These are phyloP conservation scores for Apocrypta bakeri DNA, from an alignment of 1,140 invertebrate species.

Conservation along the genomic window DNA sequence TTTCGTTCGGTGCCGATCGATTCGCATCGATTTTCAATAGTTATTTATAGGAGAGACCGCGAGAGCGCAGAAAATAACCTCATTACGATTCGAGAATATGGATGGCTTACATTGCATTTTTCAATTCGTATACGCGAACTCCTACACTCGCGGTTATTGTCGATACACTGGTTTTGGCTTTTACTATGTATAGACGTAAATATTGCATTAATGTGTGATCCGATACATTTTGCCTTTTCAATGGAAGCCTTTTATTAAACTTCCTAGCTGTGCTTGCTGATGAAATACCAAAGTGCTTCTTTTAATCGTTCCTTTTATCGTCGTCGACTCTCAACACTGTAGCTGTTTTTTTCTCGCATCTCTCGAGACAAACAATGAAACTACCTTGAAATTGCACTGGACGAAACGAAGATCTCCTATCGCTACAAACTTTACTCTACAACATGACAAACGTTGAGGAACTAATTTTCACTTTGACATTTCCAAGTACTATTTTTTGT, in stretches of 20 bases:
- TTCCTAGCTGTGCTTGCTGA: neutral
- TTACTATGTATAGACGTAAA: neutral
- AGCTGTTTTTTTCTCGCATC: too few relatives aligned
- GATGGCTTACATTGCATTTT: slow-evolving; percentile 32
- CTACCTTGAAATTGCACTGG: too few relatives aligned
- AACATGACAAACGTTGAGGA: too few relatives aligned
- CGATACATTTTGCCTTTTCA: neutral
- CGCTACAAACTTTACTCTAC: neutral
- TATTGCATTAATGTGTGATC: slow-evolving; percentile 2
- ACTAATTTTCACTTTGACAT: too few relatives aligned
- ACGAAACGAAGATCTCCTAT: too few relatives aligned
- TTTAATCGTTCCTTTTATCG: too few relatives aligned
- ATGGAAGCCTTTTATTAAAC: neutral
- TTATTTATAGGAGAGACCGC: slow-evolving; percentile 26
- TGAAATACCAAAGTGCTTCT: neutral
- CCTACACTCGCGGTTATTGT: neutral
- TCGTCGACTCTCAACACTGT: too few relatives aligned
- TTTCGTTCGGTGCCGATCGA: neutral
- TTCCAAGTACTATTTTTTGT: neutral
- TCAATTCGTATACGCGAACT: neutral
- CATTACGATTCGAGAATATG: slow-evolving; percentile 33
- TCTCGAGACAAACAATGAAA: too few relatives aligned
- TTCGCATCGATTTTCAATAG: slow-evolving; percentile 35
- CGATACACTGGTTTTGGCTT: neutral
- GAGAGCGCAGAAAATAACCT: slow-evolving; percentile 31